Evolutionary conservation across 2,888 invertebrate species (phyloP).

Genomic region (Melinaea marsaeus): DNA sequence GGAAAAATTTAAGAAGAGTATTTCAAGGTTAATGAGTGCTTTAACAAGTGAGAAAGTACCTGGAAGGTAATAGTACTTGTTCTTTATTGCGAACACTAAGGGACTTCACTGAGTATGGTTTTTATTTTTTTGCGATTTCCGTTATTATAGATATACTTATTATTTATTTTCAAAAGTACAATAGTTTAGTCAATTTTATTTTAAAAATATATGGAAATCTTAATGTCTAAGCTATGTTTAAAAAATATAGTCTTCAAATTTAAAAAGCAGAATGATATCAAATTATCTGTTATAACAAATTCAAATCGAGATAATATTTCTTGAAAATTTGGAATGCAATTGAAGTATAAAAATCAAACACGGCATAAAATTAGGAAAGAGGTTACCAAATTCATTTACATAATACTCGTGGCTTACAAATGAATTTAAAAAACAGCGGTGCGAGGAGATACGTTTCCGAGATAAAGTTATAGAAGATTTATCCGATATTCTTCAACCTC

Average conservation of each 20-base stretch:
- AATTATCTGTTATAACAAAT: too few species aligned
- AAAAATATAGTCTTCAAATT: too few species aligned
- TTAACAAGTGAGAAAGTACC: constrained; percentile 61
- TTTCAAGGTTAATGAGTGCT: constrained; percentile 27
- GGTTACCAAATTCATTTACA: constrained; percentile 13
- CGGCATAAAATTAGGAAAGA: background rate
- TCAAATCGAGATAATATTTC: constrained; percentile 7
- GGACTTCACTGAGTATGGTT: constrained; percentile 48
- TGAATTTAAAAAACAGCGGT: constrained; percentile 54
- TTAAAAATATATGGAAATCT: too few species aligned
- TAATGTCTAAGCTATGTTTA: too few species aligned
- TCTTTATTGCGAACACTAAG: constrained; percentile 66
- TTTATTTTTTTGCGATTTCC: constrained; percentile 48
- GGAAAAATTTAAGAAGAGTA: constrained; percentile 13
- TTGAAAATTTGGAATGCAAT: constrained; percentile 13
- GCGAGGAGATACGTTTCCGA: constrained; percentile 45
- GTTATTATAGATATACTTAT: constrained; percentile 5
- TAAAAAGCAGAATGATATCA: too few species aligned
- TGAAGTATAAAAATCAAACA: background rate
- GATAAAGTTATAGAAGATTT: constrained; percentile 58
- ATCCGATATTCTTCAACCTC: constrained; percentile 44
- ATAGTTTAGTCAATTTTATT: too few species aligned
- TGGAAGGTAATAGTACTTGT: constrained; percentile 52
- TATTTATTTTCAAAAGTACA: too few species aligned
- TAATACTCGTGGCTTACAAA: constrained; percentile 24